Evolutionary conservation across 2,113 vertebrate genomes (phyloP).

Genomic region (Cariama cristata): DNA sequence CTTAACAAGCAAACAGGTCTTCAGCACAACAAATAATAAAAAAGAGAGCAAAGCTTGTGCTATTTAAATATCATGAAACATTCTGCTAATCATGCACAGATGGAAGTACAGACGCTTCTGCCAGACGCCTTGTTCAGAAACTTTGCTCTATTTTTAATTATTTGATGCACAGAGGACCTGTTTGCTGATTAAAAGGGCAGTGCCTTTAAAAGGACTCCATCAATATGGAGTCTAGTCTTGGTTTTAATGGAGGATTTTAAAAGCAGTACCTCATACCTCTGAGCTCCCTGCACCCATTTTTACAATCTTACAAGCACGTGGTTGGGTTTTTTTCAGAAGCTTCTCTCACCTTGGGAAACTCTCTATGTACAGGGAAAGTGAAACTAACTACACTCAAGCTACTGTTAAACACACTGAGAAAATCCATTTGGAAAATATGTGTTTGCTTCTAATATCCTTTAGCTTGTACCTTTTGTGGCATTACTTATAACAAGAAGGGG

Average conservation of each 20-base stretch:
- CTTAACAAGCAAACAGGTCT: conserved; percentile 69
- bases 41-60: conserved; percentile 77
- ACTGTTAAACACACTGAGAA: neutral
- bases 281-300: neutral
- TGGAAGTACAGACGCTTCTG: conserved; percentile 76
- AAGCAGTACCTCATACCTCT: neutral
- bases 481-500: neutral
- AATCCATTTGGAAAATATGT: neutral
- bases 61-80: conserved; percentile 80
- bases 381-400: neutral
- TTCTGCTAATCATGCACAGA: conserved; percentile 80
- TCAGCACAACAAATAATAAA: conserved; percentile 69
- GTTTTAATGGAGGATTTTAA: conserved; percentile 8
- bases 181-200: conserved; percentile 76
- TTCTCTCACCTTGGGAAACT: conserved; percentile 11
- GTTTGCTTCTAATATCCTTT: neutral
- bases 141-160: conserved; percentile 82
- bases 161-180: conserved; percentile 76
- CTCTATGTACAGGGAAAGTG: neutral
- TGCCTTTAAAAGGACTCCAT: conserved; percentile 53
- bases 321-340: neutral
- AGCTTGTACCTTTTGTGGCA: neutral
- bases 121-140: conserved; percentile 79
- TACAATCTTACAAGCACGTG: neutral
- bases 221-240: conserved; percentile 47